Base-by-base conservation (phyloP, 2,797 vertebrate species). In the Adelosebastes latens region DNA sequence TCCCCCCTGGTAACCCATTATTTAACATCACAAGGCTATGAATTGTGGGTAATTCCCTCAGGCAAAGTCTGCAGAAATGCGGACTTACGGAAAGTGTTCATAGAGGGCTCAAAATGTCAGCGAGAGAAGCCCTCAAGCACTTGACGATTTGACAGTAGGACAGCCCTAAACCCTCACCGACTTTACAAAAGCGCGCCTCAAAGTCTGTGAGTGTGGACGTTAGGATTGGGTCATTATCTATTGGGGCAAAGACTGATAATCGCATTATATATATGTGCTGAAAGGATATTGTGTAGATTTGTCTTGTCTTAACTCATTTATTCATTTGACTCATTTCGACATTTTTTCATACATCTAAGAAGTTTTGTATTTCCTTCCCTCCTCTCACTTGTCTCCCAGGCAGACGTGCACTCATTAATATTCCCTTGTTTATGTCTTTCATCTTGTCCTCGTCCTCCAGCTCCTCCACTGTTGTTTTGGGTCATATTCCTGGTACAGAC, bases 401-500 rank as follows among this genome's bases (percentile, higher is more conserved):
- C 62, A 77, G 72, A 70, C 20, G 6, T 42, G 14, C 22, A 11
- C 68, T 69, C 79, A 75, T 77, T 87, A 75, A 72, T 64, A 65
- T 67, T 71, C 39, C 46, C 32, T n/a, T 24, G 32, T 49, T 6
- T 46, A 32, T 63, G 24, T 85, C 67, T 85, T 68, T 82, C 59
- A 86, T 72, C 63, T 73, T 71, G 32, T 84, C n/a, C 52, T 75
- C 53, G 49, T 97, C 96, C 63, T 93, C 94, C 34, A 95, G 86
- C 64, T 97, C 96, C 73, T 81, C 85, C 56, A 64, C 61, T 77
- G 95, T 95, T 53, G 20, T 96, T 84, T 90, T 98, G 88, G 97
- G 97, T 55, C 95, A 86, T 64, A 92, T 99, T 84, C 82, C 96
- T 0, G 76, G 91, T 46, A 97, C 97, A 0, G 93, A 97, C 24